phyloP scores from a whole-genome alignment of 2,113 vertebrate genomes.

The Stegastes partitus region DNA sequence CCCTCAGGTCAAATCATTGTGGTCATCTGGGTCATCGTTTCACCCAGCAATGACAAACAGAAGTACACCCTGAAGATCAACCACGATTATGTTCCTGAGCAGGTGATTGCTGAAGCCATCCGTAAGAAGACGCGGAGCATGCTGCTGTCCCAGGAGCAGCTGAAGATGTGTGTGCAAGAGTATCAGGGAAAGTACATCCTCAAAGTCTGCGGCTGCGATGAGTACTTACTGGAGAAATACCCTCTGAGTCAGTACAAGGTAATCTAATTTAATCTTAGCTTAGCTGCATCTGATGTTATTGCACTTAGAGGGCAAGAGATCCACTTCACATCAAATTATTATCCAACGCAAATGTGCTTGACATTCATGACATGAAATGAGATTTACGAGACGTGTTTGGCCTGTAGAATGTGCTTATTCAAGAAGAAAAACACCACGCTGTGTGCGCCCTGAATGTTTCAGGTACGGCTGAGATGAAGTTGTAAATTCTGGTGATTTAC shows the following conservation, averaged over 20 bases:
- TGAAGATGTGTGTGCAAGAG: slow-evolving; percentile 98
- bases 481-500: slow-evolving; percentile 15
- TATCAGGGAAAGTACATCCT: slow-evolving; percentile 99
- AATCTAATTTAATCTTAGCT: slow-evolving; percentile 62
- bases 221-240: slow-evolving; percentile 98
- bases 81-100: slow-evolving; percentile 97
- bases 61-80: slow-evolving; percentile 99
- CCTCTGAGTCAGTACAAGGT: slow-evolving; percentile 99
- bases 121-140: slow-evolving; percentile 98
- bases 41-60: slow-evolving; percentile 98
- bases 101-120: slow-evolving; percentile 98
- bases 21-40: slow-evolving; percentile 99
- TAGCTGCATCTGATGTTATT: slow-evolving; percentile 36
- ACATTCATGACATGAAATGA: slow-evolving; percentile 42
- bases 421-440: background rate
- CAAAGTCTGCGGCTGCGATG: slow-evolving; percentile 98
- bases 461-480: slow-evolving; percentile 10
- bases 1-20: slow-evolving; percentile 97
- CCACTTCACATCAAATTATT: slow-evolving; percentile 54
- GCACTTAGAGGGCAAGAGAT: slow-evolving; percentile 28
- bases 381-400: slow-evolving; percentile 33
- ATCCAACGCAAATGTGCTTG: slow-evolving; percentile 24
- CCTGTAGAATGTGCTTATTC: slow-evolving; percentile 23
- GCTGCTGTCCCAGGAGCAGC: slow-evolving; percentile 96
- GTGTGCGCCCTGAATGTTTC: background rate